Percentiles rank a stretch among this genome's conserved stretches.
phyloP scores from a whole-genome alignment of 2,113 vertebrate genomes.

The Podilymbus podiceps region DNA sequence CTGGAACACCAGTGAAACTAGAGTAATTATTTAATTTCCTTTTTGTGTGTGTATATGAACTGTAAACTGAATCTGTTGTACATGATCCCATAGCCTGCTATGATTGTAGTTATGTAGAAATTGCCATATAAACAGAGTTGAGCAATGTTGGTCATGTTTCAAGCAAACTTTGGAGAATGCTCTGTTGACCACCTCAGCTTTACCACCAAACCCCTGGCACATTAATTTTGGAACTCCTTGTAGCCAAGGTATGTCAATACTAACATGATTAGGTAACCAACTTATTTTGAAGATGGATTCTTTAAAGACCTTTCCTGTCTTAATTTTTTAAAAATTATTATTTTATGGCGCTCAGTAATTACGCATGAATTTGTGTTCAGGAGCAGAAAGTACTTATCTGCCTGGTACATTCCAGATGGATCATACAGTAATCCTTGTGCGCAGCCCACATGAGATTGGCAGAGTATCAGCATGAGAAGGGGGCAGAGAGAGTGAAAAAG shows the following conservation, averaged over 20 bases:
- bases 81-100: neutral
- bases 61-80: neutral
- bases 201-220: neutral
- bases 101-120: neutral
- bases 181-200: neutral
- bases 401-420: slow-evolving; percentile 58
- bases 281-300: neutral
- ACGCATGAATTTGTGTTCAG: slow-evolving; percentile 37
- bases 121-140: neutral
- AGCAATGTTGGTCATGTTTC: neutral
- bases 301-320: neutral
- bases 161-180: neutral
- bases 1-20: neutral
- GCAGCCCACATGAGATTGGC: slow-evolving; percentile 63
- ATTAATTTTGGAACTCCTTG: neutral
- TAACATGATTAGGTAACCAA: neutral
- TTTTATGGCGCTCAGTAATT: neutral
- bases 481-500: slow-evolving; percentile 51
- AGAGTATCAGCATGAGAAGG: slow-evolving; percentile 56
- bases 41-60: neutral
- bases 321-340: neutral
- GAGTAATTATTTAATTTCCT: neutral
- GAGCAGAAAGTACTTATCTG: slow-evolving; percentile 53
- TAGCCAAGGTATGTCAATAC: neutral
- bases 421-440: slow-evolving; percentile 72